Conservation (phyloP, 2,888 invertebrate species). For the Allacma fusca region DNA sequence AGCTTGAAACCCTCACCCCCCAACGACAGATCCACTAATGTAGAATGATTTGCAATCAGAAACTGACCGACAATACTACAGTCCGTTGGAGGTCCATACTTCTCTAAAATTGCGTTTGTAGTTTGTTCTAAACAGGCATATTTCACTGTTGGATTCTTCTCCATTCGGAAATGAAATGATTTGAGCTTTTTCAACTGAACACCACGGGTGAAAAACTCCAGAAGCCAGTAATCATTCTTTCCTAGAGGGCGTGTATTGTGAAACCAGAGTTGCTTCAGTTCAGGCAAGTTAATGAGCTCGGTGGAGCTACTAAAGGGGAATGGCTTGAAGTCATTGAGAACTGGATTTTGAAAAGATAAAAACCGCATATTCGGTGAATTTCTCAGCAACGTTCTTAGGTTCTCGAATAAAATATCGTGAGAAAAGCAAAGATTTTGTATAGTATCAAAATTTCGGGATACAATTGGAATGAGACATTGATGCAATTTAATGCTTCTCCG, state of each 20-base stretch:
- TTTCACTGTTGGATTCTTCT: background rate
- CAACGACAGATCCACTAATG: background rate
- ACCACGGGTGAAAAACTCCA: background rate
- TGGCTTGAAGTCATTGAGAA: background rate
- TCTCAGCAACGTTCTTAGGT: background rate
- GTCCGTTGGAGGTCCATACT: background rate
- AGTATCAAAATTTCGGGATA: background rate
- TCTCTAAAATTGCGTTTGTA: background rate
- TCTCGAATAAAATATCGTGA: background rate
- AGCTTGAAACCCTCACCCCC: constrained; percentile 1
- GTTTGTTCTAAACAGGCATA: too few species aligned
- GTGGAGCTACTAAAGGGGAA: background rate
- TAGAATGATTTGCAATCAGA: background rate
- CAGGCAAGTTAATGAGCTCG: background rate
- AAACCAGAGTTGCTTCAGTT: background rate
- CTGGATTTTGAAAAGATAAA: background rate
- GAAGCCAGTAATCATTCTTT: background rate
- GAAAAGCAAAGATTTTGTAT: background rate
- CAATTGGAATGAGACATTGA: constrained; percentile 1
- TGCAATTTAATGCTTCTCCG: background rate
- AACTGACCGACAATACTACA: background rate
- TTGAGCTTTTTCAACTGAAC: background rate
- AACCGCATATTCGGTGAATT: background rate
- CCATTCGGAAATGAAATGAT: constrained; percentile 7
- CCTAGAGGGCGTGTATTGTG: background rate